phyloP scores from a whole-genome alignment of 2,113 vertebrate species.

The Cavia aperea region DNA sequence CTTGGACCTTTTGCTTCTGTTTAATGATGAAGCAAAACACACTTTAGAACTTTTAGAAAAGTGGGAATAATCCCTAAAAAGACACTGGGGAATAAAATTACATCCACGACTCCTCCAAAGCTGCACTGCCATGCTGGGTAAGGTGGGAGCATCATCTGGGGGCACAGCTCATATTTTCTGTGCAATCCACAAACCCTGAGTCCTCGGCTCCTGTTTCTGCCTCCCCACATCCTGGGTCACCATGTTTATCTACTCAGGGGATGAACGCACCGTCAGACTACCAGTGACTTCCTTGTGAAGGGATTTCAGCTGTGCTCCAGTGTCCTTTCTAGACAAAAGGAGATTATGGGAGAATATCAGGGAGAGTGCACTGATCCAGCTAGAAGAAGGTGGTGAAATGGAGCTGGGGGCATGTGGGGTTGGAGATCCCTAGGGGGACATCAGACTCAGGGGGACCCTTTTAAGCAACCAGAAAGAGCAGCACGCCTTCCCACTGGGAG shows the following conservation, averaged over 20 bases:
- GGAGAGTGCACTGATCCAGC: not conserved
- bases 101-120: not conserved
- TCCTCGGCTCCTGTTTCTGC: constrained; percentile 41
- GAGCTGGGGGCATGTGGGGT: too few relatives aligned
- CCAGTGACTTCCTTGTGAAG: constrained; percentile 30
- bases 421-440: not conserved
- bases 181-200: constrained; percentile 30
- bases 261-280: constrained; percentile 13
- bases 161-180: constrained; percentile 35
- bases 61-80: not conserved
- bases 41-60: not conserved
- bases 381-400: not conserved
- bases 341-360: not conserved
- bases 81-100: not conserved
- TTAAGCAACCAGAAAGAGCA: not conserved
- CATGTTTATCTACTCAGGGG: constrained; percentile 45
- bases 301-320: not conserved
- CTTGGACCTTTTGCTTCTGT: not conserved
- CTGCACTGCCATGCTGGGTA: not conserved
- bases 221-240: constrained; percentile 42
- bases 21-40: constrained; percentile 5
- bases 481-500: not conserved
- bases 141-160: not conserved
- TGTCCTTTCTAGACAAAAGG: constrained; percentile 24
- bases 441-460: not conserved